These are phyloP conservation scores for Catocala fraxini DNA, from an alignment of 2,888 invertebrate genomes.

Conservation along the genomic window DNA sequence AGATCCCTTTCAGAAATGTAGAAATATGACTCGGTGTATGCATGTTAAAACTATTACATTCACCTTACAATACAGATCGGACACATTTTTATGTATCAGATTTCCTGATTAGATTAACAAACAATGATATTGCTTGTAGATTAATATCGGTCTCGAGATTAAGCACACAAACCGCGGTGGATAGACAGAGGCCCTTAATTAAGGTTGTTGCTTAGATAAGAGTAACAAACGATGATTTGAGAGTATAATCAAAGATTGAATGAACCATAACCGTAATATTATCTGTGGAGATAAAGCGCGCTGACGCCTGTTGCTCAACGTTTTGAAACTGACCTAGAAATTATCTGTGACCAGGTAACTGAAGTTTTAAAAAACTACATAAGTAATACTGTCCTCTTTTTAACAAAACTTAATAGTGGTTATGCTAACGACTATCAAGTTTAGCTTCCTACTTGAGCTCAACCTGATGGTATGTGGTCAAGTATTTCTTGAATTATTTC, in stretches of 20 bases:
- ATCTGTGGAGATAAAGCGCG: slow-evolving; percentile 36
- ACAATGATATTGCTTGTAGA: slow-evolving; percentile 5
- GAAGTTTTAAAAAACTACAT: slow-evolving; percentile 31
- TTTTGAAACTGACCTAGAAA: slow-evolving; percentile 52
- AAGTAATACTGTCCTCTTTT: no score
- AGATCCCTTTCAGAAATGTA: no score
- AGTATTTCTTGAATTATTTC: no score
- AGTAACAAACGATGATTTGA: slow-evolving; percentile 22
- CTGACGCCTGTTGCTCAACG: slow-evolving; percentile 29
- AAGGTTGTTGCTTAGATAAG: slow-evolving; percentile 27
- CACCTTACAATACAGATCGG: not conserved
- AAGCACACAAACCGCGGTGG: slow-evolving; percentile 11
- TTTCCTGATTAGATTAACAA: not conserved
- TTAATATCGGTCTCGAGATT: slow-evolving; percentile 5
- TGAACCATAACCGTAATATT: slow-evolving; percentile 28
- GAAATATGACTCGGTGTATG: no score
- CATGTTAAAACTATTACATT: not conserved
- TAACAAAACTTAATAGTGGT: no score
- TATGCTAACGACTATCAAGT: no score
- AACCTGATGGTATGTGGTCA: no score
- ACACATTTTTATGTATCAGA: not conserved
- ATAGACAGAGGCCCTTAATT: slow-evolving; percentile 23
- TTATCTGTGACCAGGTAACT: slow-evolving; percentile 58
- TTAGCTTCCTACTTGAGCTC: no score
- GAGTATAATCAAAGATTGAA: slow-evolving; percentile 44